phyloP scores from a whole-genome alignment of 1,140 invertebrate species.

The Trichoplusia ni region DNA sequence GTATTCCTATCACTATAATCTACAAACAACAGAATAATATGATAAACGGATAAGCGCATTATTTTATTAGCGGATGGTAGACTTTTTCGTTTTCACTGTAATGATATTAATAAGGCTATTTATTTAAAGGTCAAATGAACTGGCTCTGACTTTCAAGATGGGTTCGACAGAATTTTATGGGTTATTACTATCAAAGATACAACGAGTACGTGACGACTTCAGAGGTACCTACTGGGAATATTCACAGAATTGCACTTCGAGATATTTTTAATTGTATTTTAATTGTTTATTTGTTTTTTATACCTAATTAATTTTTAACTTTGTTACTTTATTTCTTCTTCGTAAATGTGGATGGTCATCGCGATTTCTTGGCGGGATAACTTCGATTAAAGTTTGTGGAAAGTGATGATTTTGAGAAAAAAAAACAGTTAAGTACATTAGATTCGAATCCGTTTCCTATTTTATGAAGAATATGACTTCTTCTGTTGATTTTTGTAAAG shows the following conservation, averaged over 20 bases:
- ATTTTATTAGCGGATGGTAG: slow-evolving; percentile 38
- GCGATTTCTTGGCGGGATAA: too few species aligned
- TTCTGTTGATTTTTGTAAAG: slow-evolving; percentile 8
- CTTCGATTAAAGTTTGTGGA: too few species aligned
- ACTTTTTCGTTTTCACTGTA: slow-evolving; percentile 45
- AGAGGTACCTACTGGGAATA: slow-evolving; percentile 1
- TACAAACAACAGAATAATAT: not conserved
- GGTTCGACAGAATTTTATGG: slow-evolving; percentile 49
- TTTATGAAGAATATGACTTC: not conserved
- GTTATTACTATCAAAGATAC: slow-evolving; percentile 46
- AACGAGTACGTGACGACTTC: slow-evolving; percentile 28
- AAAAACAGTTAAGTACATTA: not conserved
- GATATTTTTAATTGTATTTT: too few species aligned
- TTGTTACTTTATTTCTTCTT: too few species aligned
- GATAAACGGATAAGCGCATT: not conserved
- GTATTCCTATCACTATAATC: not conserved
- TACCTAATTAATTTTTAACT: too few species aligned
- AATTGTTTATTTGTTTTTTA: too few species aligned
- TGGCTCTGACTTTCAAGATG: slow-evolving; percentile 59
- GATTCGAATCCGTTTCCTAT: not conserved
- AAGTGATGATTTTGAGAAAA: too few species aligned
- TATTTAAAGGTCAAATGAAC: slow-evolving; percentile 71
- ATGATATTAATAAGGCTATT: slow-evolving; percentile 66
- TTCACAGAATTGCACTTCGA: too few species aligned
- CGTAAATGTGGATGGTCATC: too few species aligned